Conservation (phyloP, 2,888 invertebrate genomes). For the Omphaloscelis lunosa region DNA sequence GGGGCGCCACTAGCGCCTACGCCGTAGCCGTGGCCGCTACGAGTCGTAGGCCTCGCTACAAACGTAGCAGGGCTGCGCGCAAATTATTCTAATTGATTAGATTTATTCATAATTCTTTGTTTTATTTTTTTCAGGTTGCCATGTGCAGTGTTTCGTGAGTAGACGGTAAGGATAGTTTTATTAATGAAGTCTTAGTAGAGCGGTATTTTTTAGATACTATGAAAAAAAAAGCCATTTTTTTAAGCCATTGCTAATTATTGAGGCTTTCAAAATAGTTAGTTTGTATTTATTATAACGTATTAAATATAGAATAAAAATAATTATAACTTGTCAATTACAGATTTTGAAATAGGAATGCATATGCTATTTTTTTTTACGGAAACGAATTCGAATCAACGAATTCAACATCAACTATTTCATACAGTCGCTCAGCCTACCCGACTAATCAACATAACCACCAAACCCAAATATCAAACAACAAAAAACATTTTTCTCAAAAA, state of each 20-base stretch:
- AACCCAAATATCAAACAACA: background rate
- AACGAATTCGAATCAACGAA: too few relatives aligned
- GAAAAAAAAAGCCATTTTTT: background rate
- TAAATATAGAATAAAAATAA: background rate
- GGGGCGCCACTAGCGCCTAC: conserved; percentile 79
- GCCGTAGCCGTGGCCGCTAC: conserved; percentile 77
- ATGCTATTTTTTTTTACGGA: background rate
- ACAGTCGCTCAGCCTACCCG: background rate
- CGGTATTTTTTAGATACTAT: background rate
- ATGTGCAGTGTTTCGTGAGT: accelerated
- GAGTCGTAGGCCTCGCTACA: conserved; percentile 77
- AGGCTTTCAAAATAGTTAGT: background rate
- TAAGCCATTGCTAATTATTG: background rate
- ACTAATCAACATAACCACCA: background rate
- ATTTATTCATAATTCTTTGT: conserved; percentile 53
- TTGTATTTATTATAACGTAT: background rate
- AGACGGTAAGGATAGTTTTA: background rate
- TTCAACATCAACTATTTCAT: background rate
- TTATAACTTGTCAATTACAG: background rate
- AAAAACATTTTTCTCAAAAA: background rate
- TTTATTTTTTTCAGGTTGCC: background rate
- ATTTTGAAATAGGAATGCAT: background rate
- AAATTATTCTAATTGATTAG: conserved; percentile 68
- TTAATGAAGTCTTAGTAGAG: background rate
- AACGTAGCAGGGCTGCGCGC: conserved; percentile 72